Evolutionary conservation across 2,888 invertebrate species (phyloP).

Genomic region (Podabrus alpinus): DNA sequence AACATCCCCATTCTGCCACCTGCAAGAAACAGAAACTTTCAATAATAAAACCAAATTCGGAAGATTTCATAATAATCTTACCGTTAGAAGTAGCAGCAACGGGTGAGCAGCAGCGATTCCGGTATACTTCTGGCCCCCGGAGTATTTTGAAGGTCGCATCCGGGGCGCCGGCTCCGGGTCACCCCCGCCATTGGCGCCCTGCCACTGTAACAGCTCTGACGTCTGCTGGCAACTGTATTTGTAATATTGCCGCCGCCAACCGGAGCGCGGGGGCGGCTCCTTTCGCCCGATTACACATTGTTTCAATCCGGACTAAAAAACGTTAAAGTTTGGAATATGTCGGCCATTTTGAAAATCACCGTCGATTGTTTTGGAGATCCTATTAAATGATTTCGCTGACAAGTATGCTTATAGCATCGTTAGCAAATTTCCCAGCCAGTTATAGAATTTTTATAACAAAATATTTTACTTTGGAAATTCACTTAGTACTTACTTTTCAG

Average conservation of each 20-base stretch:
- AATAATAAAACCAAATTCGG: neutral
- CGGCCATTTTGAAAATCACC: constrained; percentile 56
- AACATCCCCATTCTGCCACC: constrained; percentile 28
- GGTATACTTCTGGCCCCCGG: constrained; percentile 53
- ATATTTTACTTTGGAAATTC: neutral
- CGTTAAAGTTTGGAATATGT: constrained; percentile 32
- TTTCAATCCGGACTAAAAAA: constrained; percentile 47
- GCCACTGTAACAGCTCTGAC: constrained; percentile 50
- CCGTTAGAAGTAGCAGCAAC: constrained; percentile 38
- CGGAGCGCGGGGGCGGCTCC: constrained; percentile 36
- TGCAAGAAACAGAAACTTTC: constrained; percentile 6
- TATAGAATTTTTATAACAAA: neutral
- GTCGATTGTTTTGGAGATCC: constrained; percentile 55
- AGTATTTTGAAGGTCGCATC: constrained; percentile 58
- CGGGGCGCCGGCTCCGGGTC: constrained; percentile 61
- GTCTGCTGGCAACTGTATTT: constrained; percentile 47
- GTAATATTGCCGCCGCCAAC: constrained; percentile 40
- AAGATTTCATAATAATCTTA: constrained; percentile 24
- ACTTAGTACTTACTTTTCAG: neutral
- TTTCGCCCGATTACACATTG: constrained; percentile 47
- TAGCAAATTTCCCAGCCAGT: constrained; percentile 1
- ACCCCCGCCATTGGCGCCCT: constrained; percentile 57
- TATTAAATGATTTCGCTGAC: constrained; percentile 54
- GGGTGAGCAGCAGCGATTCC: constrained; percentile 42
- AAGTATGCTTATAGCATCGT: constrained; percentile 30